Conservation (phyloP, 2,113 vertebrate species). For the Desmodus rotundus region DNA sequence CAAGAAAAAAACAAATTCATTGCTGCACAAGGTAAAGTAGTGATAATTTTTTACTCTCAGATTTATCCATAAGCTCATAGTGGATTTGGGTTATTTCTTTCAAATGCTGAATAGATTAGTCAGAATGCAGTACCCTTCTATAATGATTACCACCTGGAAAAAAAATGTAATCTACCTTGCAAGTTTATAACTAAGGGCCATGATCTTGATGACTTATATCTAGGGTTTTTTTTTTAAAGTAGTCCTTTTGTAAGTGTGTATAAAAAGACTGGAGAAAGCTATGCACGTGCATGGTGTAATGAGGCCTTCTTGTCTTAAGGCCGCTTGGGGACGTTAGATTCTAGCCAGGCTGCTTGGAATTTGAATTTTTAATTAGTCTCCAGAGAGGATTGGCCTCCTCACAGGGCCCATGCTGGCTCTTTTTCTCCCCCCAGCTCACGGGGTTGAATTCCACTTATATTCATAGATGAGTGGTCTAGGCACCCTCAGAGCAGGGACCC, state of each 20-base stretch:
- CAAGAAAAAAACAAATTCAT: conserved; percentile 99
- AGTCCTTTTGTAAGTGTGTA: neutral
- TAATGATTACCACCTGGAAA: conserved; percentile 17
- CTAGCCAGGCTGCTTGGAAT: neutral
- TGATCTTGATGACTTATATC: conserved; percentile 15
- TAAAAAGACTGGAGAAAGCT: neutral
- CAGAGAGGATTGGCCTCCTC: neutral
- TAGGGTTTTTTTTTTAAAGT: neutral
- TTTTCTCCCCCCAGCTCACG: neutral
- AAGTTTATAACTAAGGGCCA: neutral
- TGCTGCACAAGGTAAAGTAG: conserved; percentile 93
- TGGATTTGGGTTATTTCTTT: neutral
- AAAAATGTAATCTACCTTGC: neutral
- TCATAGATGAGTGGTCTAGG: neutral
- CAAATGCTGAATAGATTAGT: conserved; percentile 29
- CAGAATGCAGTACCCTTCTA: conserved; percentile 22
- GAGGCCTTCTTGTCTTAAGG: neutral
- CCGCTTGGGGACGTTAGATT: neutral
- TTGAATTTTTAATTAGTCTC: neutral
- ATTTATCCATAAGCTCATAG: neutral
- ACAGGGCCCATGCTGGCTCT: neutral
- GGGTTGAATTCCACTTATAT: neutral
- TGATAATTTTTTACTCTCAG: neutral
- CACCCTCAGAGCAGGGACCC: neutral
- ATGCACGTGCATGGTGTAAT: neutral